Base-by-base conservation (phyloP, 2,113 vertebrate species). In the Platichthys stellatus region DNA sequence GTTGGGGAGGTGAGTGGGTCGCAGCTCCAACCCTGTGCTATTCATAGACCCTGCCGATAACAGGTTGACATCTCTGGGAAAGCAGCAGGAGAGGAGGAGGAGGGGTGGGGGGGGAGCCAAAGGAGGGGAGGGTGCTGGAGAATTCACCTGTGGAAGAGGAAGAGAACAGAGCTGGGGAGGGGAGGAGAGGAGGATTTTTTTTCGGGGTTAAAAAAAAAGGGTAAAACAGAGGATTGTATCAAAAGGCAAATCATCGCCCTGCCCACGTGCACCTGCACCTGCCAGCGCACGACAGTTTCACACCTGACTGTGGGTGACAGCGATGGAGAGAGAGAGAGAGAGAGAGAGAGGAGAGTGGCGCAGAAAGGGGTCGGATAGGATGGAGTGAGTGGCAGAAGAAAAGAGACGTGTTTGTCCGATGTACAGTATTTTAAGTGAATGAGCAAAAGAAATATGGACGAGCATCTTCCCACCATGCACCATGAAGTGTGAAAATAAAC, bases 31-130 rank as follows among this genome's bases (percentile, higher is more conserved):
- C 82, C 70, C 69, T 63, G 80, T 73, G 86, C 91, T 90, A 92
- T 92, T 92, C 91, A 91, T 90, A 90, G 91, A 84, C 80, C 75
- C 51, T 75, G 86, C 73, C 74, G 77, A 92, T 92, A 92, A 86
- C 91, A 90, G 88, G 88, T 92, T 86, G 82, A 89, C 80, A 88
- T 90, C 80, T 87, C 81, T 78, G 86, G 86, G 86, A 89, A 86
- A 80, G 76, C 73, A 82, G 84, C 51, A 51, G 81, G 70, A 76
- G 59, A 23, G 67, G 35, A 21, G 31, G 53, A 62, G 56, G 63
- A 60, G 58, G 26, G 21, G 35, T 15, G 24, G n/a, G 69, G 35
- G 20, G 24, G n/a, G 69, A 89, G 78, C 89, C 85, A 90, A 90
- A 88, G 84, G 69, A 76, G 63, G 11, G 61, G 70, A 77, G 75